Base-by-base conservation (phyloP, 2,888 invertebrate species). In the Fabriciana adippe region DNA sequence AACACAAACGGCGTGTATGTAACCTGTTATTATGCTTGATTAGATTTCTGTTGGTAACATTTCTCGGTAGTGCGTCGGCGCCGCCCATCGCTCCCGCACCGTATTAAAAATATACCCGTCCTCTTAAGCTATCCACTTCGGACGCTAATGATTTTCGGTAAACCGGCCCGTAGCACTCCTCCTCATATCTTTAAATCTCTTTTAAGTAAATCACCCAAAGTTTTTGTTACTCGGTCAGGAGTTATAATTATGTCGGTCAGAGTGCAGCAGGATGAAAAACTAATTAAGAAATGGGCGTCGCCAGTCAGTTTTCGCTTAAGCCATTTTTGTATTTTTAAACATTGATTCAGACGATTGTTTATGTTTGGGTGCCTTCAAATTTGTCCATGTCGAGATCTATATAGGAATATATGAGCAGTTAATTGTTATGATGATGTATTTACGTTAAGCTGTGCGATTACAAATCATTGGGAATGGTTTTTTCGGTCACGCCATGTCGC, bases 21-120 rank as follows among this genome's bases (percentile, higher is more conserved):
- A 92, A 92, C 92, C 92, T 91, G 92, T 92, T 92, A 92, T 92
- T 92, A 92, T 86, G 87, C 78, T 90, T 92, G 92, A 92, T 92
- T 92, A 92, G 92, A 91, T 92, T 92, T 92, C 90, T 90, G 92
- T 91, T 89, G 89, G 91, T 90, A 90, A 89, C 89, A 89, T 90
- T 92, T 92, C 92, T 92, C 91, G 91, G 92, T 92, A 92, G 92
- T 92, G 87, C 83, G 74, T 72, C 83, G 86, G 88, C 85, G 85
- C 88, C 92, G 92, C 92, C 92, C 92, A 88, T 87, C 89, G 92
- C 92, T 92, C 89, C 92, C 88, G 90, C 86, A 84, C 86, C 83
- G 85, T 85, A 90, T 91, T 91, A 90, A 90, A 90, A 91, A 89
- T 88, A 90, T 88, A 89, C 90, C 88, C 90, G 84, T 87, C 88